These are phyloP conservation scores for Halesus radiatus DNA, from an alignment of 1,140 invertebrate species.

Conservation along the genomic window DNA sequence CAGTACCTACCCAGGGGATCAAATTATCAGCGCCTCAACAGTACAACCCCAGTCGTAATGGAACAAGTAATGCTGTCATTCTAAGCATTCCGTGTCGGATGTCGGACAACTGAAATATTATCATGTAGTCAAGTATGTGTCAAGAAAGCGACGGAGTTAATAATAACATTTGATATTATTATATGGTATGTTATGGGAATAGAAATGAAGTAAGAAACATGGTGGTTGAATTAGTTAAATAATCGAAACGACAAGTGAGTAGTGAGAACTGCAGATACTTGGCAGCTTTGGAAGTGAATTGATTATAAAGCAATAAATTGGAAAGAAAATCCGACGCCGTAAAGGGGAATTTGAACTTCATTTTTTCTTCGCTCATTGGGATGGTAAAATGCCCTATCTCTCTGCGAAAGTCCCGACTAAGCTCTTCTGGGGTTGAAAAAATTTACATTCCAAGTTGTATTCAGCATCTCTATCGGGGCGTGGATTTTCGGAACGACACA, in stretches of 20 bases:
- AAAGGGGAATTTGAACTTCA: neutral
- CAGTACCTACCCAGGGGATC: constrained; percentile 35
- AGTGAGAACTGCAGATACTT: no score
- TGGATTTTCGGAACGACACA: constrained; percentile 45
- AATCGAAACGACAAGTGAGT: no score
- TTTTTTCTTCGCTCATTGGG: constrained; percentile 3
- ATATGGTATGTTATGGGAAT: no score
- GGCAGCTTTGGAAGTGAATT: neutral
- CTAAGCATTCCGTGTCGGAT: constrained; percentile 3
- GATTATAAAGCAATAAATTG: constrained; percentile 19
- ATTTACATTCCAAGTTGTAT: constrained; percentile 45
- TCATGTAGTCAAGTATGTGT: no score
- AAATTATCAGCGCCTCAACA: constrained; percentile 41
- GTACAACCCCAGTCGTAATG: neutral
- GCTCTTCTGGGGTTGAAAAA: constrained; percentile 29
- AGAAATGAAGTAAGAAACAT: no score
- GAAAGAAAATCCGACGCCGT: neutral
- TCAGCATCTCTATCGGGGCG: constrained; percentile 22
- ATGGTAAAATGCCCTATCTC: constrained; percentile 14
- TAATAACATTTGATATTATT: no score
- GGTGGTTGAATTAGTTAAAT: no score
- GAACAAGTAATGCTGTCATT: constrained; percentile 10
- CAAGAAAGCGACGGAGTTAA: no score
- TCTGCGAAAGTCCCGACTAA: constrained; percentile 15
- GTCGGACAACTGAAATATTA: neutral